Percentiles rank a stretch among this genome's conserved stretches.
Conservation (phyloP, 2,888 invertebrate species). For the Tachina fera region DNA sequence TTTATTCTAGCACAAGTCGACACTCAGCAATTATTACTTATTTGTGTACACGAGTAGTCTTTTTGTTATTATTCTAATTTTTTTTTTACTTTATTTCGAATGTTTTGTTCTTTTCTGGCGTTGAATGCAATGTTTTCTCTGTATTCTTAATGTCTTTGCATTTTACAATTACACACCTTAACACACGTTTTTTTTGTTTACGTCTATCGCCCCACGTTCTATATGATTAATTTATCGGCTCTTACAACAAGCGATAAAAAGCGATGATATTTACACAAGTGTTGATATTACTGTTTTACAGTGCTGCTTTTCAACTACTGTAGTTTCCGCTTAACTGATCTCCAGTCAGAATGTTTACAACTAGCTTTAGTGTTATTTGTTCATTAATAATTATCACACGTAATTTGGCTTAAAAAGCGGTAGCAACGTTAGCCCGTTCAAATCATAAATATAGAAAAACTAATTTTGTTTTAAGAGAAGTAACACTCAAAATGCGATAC, state of each 20-base stretch:
- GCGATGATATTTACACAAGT: neutral
- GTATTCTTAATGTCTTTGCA: neutral
- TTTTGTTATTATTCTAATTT: conserved; percentile 14
- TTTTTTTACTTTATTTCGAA: conserved; percentile 1
- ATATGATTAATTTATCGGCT: conserved; percentile 9
- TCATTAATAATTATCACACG: no score
- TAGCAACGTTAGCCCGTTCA: no score
- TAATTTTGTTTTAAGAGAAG: no score
- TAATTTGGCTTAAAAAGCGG: no score
- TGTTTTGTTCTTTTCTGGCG: conserved; percentile 20
- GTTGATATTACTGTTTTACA: neutral
- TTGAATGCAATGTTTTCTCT: neutral
- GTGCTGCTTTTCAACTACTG: no score
- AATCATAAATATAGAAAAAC: no score
- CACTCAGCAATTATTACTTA: conserved; percentile 10
- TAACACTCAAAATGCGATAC: no score
- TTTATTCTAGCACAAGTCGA: neutral
- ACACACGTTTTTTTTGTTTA: neutral
- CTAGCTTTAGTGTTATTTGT: no score
- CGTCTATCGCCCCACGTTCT: conserved; percentile 19
- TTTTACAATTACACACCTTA: conserved; percentile 10
- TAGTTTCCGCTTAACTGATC: no score
- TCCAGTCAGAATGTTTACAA: no score
- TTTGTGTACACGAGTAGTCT: neutral
- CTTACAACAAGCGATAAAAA: neutral